A percentile compares a stretch with the other conserved stretches of the same genome.
These are phyloP conservation scores for Artibeus jamaicensis DNA, from an alignment of 2,797 vertebrate genomes.

Conservation along the genomic window DNA sequence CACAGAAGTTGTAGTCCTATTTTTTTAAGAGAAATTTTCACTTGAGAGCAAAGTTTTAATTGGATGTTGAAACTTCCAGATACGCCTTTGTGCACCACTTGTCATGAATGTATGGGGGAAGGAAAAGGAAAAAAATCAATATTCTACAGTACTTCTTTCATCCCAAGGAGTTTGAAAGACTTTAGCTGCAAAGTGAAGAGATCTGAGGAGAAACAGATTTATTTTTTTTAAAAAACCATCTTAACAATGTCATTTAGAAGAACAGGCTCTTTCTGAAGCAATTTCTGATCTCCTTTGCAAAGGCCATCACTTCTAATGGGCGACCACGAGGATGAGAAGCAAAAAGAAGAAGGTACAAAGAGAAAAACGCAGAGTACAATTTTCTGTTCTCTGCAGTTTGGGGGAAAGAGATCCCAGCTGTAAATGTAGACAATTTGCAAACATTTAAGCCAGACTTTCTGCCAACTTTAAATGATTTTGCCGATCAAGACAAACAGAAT, in stretches of 20 bases:
- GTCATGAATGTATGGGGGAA: constrained; percentile 66
- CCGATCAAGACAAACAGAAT: background rate
- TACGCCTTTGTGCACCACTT: constrained; percentile 74
- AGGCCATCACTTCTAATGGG: constrained; percentile 27
- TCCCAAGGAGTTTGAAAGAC: constrained; percentile 74
- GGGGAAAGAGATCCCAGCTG: background rate
- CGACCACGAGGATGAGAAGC: background rate
- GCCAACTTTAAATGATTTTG: constrained; percentile 20
- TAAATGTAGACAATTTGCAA: constrained; percentile 12
- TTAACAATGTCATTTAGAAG: constrained; percentile 53
- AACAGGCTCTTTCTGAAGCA: constrained; percentile 52
- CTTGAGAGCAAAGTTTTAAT: constrained; percentile 69
- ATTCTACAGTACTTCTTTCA: constrained; percentile 65
- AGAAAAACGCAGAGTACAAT: background rate
- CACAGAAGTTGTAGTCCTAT: background rate
- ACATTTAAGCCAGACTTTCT: constrained; percentile 9
- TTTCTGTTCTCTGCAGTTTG: background rate
- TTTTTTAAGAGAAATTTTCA: constrained; percentile 25
- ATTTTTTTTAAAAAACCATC: background rate
- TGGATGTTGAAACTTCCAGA: constrained; percentile 63
- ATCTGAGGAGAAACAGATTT: constrained; percentile 70
- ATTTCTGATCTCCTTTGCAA: constrained; percentile 64
- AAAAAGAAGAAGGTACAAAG: background rate
- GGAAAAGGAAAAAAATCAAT: constrained; percentile 65
- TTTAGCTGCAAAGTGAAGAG: constrained; percentile 58